Percentiles rank a stretch among this genome's conserved stretches.
Conservation (phyloP, 2,797 vertebrate species). For the Phoxinus dragarum region DNA sequence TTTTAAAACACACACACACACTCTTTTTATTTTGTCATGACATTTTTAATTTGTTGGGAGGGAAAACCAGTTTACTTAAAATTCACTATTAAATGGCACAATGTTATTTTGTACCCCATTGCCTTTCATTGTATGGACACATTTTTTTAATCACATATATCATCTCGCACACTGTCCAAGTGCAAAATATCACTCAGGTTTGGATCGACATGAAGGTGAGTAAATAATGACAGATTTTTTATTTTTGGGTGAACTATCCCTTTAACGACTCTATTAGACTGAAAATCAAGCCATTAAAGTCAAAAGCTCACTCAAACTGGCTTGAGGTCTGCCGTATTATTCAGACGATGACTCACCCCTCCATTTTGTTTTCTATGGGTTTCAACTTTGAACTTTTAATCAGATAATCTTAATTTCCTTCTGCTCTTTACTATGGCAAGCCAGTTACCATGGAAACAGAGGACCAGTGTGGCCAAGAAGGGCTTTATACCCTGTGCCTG, state of each 20-base stretch:
- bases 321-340: slow-evolving; percentile 26
- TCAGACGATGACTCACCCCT: not conserved
- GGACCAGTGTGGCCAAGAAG: slow-evolving; percentile 54
- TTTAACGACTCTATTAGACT: not conserved
- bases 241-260: not conserved
- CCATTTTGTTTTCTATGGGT: slow-evolving; percentile 44
- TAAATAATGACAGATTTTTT: not conserved
- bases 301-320: slow-evolving; percentile 40
- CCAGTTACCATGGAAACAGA: slow-evolving; percentile 54
- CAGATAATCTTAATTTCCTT: slow-evolving; percentile 62
- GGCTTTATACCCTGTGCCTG: slow-evolving; percentile 49
- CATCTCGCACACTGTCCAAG: not conserved
- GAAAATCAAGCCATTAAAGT: not conserved
- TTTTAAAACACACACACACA: too few relatives aligned
- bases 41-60: not conserved
- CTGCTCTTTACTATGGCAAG: slow-evolving; percentile 55
- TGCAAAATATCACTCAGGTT: not conserved
- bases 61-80: too few relatives aligned
- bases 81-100: not conserved
- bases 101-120: not conserved
- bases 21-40: too few relatives aligned
- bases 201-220: not conserved
- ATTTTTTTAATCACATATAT: too few relatives aligned
- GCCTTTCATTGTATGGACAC: not conserved
- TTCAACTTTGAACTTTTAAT: slow-evolving; percentile 59